Evolutionary conservation across 1,140 invertebrate species (phyloP), one percentile per base, ranked within the genome.

Genomic region (Tribolium madens): DNA sequence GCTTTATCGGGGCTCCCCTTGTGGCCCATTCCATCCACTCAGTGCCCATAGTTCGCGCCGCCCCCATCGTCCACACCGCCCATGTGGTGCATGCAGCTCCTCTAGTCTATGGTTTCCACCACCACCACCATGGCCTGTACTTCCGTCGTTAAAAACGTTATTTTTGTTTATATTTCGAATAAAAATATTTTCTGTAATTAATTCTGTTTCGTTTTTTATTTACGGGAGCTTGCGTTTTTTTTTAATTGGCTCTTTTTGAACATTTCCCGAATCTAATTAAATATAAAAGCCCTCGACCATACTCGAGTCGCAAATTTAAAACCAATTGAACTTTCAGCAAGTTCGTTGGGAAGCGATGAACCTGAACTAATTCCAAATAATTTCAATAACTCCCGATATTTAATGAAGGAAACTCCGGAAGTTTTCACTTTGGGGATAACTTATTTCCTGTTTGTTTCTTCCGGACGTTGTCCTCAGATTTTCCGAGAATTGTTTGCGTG

Each of bases 61-160:
- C 84, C 9, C 83, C 85, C 50, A 69, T 82, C 50, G 83, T 84
- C 53, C 84, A 83, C 75, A 80, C 83, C 71, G 82, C 84, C 6
- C 84, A 84, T 36, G 18, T 83, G 5, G 77, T 82, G 0, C 71
- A 83, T 13, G 78, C 81, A 60, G 57, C 80, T 53, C 31, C 82
- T 50, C 81, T 84, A 31, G 79, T n/a, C n/a, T 42, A 42, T 9
- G 36, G 3, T 10, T 7, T 42, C n/a, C 36, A 42, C 36, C 36
- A 42, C 36, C 36, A 42, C 36, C 36, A 42, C n/a, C 36, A 42
- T n/a, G 36, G 36, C 7, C 9, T 42, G 0, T 42, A 10, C n/a
- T 42, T 42, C 36, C 36, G 36, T 10, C 36, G 36, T 42, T 42
- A 9, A 42, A 21, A 21, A 21, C 18, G 1, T 26, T 26, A 26